Conservation (phyloP, 2,888 invertebrate species). For the Eretmocerus hayati region DNA sequence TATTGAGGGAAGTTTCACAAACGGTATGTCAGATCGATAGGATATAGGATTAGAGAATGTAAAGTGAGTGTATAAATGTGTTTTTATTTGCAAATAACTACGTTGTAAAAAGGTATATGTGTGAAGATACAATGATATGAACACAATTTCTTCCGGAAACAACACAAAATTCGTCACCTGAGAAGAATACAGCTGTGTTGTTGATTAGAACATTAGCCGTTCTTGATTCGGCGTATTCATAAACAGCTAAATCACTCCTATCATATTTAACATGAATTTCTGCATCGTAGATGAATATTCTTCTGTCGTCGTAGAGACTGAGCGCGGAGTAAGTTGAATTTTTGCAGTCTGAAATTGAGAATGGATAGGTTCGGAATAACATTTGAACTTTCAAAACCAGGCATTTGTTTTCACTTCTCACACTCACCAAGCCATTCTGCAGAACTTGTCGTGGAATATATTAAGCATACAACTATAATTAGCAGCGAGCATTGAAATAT, state of each 20-base stretch:
- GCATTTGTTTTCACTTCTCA: background rate
- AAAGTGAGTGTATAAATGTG: no score
- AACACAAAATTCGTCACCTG: no score
- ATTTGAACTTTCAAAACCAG: background rate
- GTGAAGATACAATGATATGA: no score
- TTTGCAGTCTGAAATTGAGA: background rate
- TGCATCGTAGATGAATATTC: background rate
- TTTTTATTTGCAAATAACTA: no score
- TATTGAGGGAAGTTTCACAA: background rate
- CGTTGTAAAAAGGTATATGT: no score
- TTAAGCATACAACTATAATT: background rate
- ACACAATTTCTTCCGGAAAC: no score
- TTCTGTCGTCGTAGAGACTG: background rate
- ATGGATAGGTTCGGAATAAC: background rate
- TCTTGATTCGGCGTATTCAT: constrained; percentile 11
- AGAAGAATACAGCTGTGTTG: constrained; percentile 19
- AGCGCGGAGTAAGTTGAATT: background rate
- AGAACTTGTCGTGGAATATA: background rate
- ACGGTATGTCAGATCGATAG: no score
- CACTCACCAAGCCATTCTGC: background rate
- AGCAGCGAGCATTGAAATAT: no score
- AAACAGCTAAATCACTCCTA: constrained; percentile 9
- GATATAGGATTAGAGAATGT: no score
- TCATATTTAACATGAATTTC: constrained; percentile 4
- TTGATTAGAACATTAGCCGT: constrained; percentile 18